Base-by-base conservation (phyloP, 1,140 invertebrate genomes). In the Halictus rubicundus region DNA sequence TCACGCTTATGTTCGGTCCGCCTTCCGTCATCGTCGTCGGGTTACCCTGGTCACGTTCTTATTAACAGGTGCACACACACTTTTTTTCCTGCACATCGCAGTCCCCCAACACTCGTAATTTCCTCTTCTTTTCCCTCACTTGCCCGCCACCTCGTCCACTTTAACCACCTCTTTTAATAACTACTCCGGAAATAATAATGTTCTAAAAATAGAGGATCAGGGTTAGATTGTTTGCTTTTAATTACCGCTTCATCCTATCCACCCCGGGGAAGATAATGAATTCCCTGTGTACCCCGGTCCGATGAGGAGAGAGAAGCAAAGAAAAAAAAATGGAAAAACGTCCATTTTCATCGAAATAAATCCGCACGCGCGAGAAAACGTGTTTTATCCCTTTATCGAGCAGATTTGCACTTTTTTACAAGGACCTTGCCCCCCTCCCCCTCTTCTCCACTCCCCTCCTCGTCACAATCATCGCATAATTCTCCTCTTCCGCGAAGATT, bases 51-150 rank as follows among this genome's bases (percentile, higher is more conserved):
- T 46, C 46, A 72, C 52, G 49, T 63, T 77, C 75, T 70, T 72
- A 32, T 61, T 78, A 25, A 57, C 57, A 42, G 46, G 1, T 12
- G n/a, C 39, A 42, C 76, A 21, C 60, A 32, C 76, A 72, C 76
- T 46, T 72, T 78, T 78, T 78, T 78, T 78, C 76, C 39, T 72
- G 69, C 76, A 72, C 76, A 78, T 78, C 32, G 76, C 76, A 72
- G 76, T 78, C 61, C 49, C 19, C 49, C 49, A 16, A 16, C 16
- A 6, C 49, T 14, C 23, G 21, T 46, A 57, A 68, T 72, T 64
- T 64, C 46, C 23, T 78, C 32, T 70, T 54, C 61, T 37, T 57
- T 21, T 5, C 16, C 19, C 23, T 63, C 76, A 63, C 68, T 70
- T 70, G 16, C 27, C 10, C 23, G 39, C 10, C 49, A 19, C 4